Evolutionary conservation across 2,797 vertebrate genomes (phyloP).

Genomic region (Alca torda): DNA sequence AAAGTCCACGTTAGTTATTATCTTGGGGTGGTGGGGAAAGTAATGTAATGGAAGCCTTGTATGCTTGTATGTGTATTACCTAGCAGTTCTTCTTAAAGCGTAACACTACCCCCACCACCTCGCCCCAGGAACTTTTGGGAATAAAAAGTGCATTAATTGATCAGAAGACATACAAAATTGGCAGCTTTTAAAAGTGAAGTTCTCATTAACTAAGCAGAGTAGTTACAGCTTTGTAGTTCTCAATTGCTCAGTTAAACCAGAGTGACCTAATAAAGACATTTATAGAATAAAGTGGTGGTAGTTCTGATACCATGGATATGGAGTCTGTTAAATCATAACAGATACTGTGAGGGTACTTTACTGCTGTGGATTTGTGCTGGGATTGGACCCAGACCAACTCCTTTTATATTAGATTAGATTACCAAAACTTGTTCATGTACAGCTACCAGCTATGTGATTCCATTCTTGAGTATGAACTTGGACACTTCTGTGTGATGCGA

Average conservation of each 20-base stretch:
- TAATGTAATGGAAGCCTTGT: background rate
- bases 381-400: background rate
- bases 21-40: background rate
- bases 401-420: background rate
- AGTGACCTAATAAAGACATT: background rate
- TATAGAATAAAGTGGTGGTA: background rate
- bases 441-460: background rate
- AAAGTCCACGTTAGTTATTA: background rate
- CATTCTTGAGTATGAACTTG: background rate
- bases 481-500: background rate
- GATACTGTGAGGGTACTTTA: background rate
- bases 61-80: background rate
- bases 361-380: background rate
- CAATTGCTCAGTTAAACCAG: background rate
- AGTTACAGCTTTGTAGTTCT: background rate
- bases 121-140: background rate
- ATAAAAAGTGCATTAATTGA: background rate
- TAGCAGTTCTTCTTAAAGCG: background rate
- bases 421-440: background rate
- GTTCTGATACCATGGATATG: background rate
- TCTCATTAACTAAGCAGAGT: background rate
- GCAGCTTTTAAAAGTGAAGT: background rate
- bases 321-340: background rate
- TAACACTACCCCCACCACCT: fast-evolving
- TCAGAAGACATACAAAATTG: background rate